These are phyloP conservation scores for Polyergus mexicanus DNA, from an alignment of 1,140 invertebrate genomes.

Conservation along the genomic window DNA sequence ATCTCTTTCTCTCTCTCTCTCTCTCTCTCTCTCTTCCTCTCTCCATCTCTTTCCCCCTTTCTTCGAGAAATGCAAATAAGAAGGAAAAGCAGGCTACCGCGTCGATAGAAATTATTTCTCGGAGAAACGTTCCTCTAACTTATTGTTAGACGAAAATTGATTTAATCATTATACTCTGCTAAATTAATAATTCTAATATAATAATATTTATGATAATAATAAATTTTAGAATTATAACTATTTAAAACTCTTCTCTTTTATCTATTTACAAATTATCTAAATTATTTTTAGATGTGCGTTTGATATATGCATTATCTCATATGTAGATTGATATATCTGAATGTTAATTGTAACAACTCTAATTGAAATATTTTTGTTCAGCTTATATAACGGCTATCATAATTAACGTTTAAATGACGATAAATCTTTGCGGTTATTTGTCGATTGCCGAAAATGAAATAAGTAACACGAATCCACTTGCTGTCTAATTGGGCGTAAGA, in stretches of 20 bases:
- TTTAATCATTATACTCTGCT: not conserved
- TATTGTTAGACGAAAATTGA: not conserved
- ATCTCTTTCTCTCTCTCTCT: not conserved
- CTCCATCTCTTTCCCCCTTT: not conserved
- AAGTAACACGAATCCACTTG: conserved; percentile 8
- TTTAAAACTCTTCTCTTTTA: no score
- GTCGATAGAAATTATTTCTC: not conserved
- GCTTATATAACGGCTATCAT: not conserved
- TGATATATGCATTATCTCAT: not conserved
- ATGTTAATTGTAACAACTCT: not conserved
- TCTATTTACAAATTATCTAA: no score
- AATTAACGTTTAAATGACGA: conserved; percentile 4
- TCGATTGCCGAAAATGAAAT: conserved; percentile 2
- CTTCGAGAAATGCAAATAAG: not conserved
- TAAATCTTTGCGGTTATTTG: not conserved
- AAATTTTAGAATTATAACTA: no score
- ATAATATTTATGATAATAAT: no score
- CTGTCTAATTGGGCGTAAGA: not conserved
- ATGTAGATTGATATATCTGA: not conserved
- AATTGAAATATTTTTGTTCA: not conserved
- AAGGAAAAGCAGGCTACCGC: not conserved
- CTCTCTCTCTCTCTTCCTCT: not conserved
- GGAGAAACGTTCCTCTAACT: not conserved
- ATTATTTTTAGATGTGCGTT: not conserved
- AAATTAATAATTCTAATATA: no score